Evolutionary conservation across 1,140 invertebrate species (phyloP), one percentile per base, ranked within the genome.

Genomic region (Globodera rostochiensis): DNA sequence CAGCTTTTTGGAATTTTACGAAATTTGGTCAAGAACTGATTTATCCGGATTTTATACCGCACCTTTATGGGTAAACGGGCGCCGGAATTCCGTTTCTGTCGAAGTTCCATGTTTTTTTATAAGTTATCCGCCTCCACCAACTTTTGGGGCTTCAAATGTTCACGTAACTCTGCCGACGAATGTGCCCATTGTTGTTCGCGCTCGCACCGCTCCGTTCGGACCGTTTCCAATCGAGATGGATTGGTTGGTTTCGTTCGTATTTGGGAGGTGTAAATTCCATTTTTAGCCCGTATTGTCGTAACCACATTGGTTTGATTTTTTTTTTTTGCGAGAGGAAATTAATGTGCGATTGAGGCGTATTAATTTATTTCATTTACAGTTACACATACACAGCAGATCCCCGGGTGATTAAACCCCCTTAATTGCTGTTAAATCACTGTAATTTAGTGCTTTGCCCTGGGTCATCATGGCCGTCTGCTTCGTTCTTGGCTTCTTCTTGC

Each of bases 161-260:
- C 57, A 19, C 19, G 15, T 64, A 15, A 19, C 57, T 64, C 5
- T 64, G 11, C 57, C 57, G 11, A 13, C 57, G 5, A 64, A 64
- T 64, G 57, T 64, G 57, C 69, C 69, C 21, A 71, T 71, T 71
- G 69, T 71, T 19, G 36, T 71, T 4, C 69, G 69, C 5, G 69
- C 74, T 9, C 53, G 50, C 49, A 85, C 86, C 5, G 79, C 76
- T 45, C 77, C 80, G 6, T 87, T 88, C 73, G 86, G 86, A 7
- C 87, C 87, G 47, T 69, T 85, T 57, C 87, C 87, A 6, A 80
- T 88, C 6, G 87, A 88, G 74, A 86, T 89, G 81, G 87, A 88
- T 71, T 88, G 87, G 69, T 85, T 79, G 8, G 73, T 84, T 64
- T 84, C 25, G 85, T 70, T 53, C 36, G 6, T n/a, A 57, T 81